Conservation (phyloP, 2,113 vertebrate genomes). For the rat (Rattus norvegicus) region DNA sequence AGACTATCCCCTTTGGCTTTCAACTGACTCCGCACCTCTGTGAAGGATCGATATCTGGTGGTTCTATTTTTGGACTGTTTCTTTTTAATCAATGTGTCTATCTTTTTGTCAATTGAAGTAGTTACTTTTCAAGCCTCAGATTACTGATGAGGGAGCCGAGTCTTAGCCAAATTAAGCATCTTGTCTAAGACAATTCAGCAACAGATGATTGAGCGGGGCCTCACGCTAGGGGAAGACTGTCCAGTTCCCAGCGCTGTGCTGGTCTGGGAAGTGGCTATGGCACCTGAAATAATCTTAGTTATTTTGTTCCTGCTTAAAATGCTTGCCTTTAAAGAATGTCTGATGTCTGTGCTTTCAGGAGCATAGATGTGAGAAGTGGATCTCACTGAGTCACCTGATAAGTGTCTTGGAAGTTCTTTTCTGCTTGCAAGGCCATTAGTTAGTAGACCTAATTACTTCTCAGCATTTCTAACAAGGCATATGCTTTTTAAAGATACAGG, state of each 20-base stretch:
- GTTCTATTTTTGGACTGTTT: conserved; percentile 51
- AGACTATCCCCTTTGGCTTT: not conserved
- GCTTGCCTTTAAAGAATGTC: conserved; percentile 25
- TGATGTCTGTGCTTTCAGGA: not conserved
- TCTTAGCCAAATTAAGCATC: conserved; percentile 14
- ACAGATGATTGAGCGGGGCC: not conserved
- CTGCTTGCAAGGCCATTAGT: conserved; percentile 1
- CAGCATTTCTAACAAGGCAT: conserved; percentile 31
- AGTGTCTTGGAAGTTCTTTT: not conserved
- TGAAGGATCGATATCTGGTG: conserved; percentile 42
- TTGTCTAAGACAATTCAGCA: not conserved
- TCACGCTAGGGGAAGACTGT: not conserved
- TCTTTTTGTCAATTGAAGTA: conserved; percentile 24
- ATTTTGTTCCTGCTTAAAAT: conserved; percentile 43
- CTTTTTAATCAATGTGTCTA: conserved; percentile 29
- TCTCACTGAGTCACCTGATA: conserved; percentile 50
- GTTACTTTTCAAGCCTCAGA: conserved; percentile 29
- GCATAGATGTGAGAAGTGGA: not conserved
- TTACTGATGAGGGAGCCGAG: conserved; percentile 44
- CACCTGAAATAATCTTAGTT: not conserved
- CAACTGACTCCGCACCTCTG: conserved; percentile 45
- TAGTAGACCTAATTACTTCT: conserved; percentile 34
- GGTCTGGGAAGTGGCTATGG: not conserved
- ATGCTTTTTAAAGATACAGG: not conserved
- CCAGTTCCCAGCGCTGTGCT: not conserved